Evolutionary conservation across 2,113 vertebrate species (phyloP), one percentile per base, ranked within the genome.

Genomic region (Poeciliopsis prolifica): DNA sequence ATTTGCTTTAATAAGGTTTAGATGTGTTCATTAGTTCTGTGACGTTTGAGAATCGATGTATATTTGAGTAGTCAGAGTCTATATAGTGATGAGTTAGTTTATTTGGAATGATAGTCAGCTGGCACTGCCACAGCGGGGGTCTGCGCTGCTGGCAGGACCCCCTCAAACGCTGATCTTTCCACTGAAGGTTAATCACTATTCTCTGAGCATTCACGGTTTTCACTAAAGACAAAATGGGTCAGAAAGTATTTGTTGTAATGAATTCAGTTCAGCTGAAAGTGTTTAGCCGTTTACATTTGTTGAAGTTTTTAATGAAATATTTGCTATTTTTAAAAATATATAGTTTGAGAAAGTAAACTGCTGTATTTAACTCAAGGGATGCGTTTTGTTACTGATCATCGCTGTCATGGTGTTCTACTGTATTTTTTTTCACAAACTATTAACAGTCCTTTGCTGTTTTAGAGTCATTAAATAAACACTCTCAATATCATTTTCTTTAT

Each of bases 111-210:
- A 73, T 74, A 78, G 78, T 81, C 89, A 91, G 87, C 86, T 89
- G 87, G 85, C 70, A 68, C 70, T 61, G 78, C 79, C 88, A 70
- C 90, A 89, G 89, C 78, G 65, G 86, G 88, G 82, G 79, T 83
- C 88, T 79, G 69, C 82, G 64, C 73, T 83, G 77, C 84, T 81
- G 83, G 81, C 88, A 88, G 81, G 29, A 70, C 87, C 61, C 89
- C 93, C 90, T 85, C 86, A 86, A 79, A 72, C 70, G 83, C 83
- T 93, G 89, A 89, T 92, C 88, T 93, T 94, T 93, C 78, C 82
- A 79, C 80, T 92, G 87, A 93, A 92, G 93, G 93, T 94, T 93
- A 93, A 93, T 94, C 85, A 90, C 88, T 87, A 78, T 66, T 76
- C 82, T 87, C 78, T 58, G 69, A 83, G 78, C 78, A 77, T 86